Base-by-base conservation (phyloP, 2,888 invertebrate genomes). In the Horisme vitalbata region DNA sequence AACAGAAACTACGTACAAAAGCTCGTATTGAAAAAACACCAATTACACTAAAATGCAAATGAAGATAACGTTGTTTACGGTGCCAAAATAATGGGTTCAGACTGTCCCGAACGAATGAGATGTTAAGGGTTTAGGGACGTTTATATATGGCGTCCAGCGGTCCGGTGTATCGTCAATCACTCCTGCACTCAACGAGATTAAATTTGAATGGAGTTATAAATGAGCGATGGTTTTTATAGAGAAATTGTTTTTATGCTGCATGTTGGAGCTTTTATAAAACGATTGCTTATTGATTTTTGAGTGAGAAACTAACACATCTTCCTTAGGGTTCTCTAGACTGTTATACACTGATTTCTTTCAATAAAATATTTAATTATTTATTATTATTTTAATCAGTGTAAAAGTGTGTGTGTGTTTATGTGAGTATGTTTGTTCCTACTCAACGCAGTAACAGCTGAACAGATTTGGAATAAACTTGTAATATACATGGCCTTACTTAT, bases 161-260 rank as follows among this genome's bases (percentile, higher is more conserved):
- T 38, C 45, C 55, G 33, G 51, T 76, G 7, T 26, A 74, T 79
- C 72, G 76, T 75, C 77, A 72, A 82, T 81, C 79, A 78, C 68
- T 49, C 61, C 65, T 43, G 66, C 69, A 82, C 83, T 83, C 79
- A 75, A 67, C 68, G 57, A 70, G 79, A 83, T 84, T 83, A 82
- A 75, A 79, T 79, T 79, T 79, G 78, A 79, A 80, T 80, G 76
- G 72, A 63, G 70, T 70, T 68, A 65, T 65, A 71, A 68, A 71
- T 70, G 59, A 66, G 59, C 44, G 52, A 69, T 65, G 52, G 47
- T 44, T 52, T 57, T 55, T 58, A 57, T 54, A 28, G 27, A 27
- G n/a, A 8, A 30, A 35, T 28, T 41, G 8, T 39, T 32, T n/a
- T 15, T 46, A 45, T 43, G n/a, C n/a, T n/a, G n/a, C n/a, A 48